These are phyloP conservation scores for Epizoanthus rinbou DNA, from an alignment of 92 coral and sea anemone species.

Conservation along the genomic window DNA sequence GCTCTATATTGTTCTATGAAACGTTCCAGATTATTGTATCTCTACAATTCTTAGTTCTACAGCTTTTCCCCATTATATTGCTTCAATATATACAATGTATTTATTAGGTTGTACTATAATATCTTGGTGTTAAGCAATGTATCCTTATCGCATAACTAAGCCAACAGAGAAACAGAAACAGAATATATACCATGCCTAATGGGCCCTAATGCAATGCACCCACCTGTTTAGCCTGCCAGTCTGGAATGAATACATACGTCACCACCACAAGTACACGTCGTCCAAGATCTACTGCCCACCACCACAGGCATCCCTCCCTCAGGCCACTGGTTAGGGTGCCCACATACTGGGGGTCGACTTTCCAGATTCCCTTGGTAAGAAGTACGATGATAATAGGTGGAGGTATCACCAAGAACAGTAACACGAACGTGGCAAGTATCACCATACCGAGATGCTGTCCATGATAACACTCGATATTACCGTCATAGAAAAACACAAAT, in stretches of 20 bases:
- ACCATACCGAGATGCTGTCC: conserved; percentile 74
- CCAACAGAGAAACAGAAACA: no score
- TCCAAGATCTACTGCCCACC: conserved; percentile 97
- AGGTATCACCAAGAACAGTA: conserved; percentile 58
- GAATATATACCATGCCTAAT: no score
- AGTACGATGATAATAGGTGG: conserved; percentile 72
- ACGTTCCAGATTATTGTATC: no score
- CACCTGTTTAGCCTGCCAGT: conserved; percentile 93
- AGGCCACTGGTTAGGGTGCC: conserved; percentile 87
- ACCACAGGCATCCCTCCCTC: conserved; percentile 76
- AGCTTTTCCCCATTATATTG: no score
- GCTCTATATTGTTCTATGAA: no score
- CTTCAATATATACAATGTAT: no score
- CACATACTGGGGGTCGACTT: conserved; percentile 92
- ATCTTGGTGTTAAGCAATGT: no score
- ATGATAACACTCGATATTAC: conserved; percentile 73
- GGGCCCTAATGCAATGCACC: background rate
- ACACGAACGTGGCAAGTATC: conserved; percentile 62
- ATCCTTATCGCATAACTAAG: no score
- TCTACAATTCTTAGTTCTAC: no score
- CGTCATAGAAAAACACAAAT: conserved; percentile 85
- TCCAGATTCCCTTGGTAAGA: conserved; percentile 78
- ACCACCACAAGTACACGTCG: conserved; percentile 82
- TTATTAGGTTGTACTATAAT: no score
- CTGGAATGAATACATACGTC: conserved; percentile 75